A percentile compares a stretch with the other conserved stretches of the same genome.
Evolutionary conservation across 2,888 invertebrate species (phyloP).

Genomic region (Brenthis ino): DNA sequence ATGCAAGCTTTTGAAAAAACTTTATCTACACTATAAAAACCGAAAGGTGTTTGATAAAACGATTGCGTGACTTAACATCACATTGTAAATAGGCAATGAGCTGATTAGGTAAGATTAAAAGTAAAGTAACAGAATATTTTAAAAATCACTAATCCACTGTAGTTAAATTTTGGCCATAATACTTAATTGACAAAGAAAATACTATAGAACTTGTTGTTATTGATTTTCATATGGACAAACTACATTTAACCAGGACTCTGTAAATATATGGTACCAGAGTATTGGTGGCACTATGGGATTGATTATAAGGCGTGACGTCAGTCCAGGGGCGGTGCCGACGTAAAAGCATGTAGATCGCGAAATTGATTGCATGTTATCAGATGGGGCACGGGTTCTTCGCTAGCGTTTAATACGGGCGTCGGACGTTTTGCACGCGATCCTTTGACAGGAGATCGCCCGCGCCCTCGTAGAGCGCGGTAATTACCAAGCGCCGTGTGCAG

Average conservation of each 20-base stretch:
- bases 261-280: constrained; percentile 63
- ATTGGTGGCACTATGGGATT: constrained; percentile 74
- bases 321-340: constrained; percentile 76
- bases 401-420: constrained; percentile 79
- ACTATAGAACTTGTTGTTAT: neutral
- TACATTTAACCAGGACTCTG: neutral
- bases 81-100: constrained; percentile 68
- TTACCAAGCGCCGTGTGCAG: constrained; percentile 74
- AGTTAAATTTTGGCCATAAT: no score
- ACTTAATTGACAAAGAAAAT: neutral
- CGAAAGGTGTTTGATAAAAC: constrained; percentile 79
- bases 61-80: constrained; percentile 75
- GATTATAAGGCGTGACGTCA: constrained; percentile 76
- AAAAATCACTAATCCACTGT: no score
- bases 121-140: constrained; percentile 5
- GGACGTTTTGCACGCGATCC: constrained; percentile 75
- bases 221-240: no score
- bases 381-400: constrained; percentile 80
- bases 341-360: constrained; percentile 81
- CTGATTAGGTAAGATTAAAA: constrained; percentile 59
- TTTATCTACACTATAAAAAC: constrained; percentile 76
- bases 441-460: constrained; percentile 79
- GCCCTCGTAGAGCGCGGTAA: constrained; percentile 68
- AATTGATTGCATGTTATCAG: constrained; percentile 82
- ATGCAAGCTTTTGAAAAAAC: constrained; percentile 79